These are phyloP conservation scores for Muschampia staudingeri DNA, from an alignment of 2,888 invertebrate species.

Conservation along the genomic window DNA sequence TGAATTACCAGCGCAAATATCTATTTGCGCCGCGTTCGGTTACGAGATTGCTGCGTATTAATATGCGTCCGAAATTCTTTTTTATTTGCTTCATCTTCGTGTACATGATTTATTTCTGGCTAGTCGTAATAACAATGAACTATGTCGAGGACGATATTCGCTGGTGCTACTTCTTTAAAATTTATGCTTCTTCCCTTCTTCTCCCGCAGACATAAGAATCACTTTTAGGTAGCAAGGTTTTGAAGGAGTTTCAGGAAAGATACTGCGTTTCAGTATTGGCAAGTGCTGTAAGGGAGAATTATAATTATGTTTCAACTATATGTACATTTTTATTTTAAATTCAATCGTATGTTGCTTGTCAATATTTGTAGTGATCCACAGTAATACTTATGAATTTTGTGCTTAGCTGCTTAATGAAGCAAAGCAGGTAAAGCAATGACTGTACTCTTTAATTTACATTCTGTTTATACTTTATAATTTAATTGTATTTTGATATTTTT, in stretches of 20 bases:
- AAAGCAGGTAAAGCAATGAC: too few relatives aligned
- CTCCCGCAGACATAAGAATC: constrained; percentile 13
- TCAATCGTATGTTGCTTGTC: too few relatives aligned
- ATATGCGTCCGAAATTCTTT: constrained; percentile 56
- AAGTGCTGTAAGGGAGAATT: neutral
- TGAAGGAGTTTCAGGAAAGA: constrained; percentile 17
- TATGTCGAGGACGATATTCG: constrained; percentile 38
- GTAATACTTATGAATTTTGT: too few relatives aligned
- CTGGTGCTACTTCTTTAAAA: constrained; percentile 13
- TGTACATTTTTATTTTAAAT: too few relatives aligned
- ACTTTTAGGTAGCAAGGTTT: neutral
- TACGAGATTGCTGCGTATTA: constrained; percentile 57
- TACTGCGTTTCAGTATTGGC: constrained; percentile 41
- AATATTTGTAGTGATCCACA: too few relatives aligned
- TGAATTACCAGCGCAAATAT: constrained; percentile 68
- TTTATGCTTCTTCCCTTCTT: neutral
- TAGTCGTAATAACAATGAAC: constrained; percentile 51
- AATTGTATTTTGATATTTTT: neutral
- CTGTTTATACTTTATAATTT: constrained; percentile 3
- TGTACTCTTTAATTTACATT: constrained; percentile 21
- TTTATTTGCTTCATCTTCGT: constrained; percentile 48
- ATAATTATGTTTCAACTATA: too few relatives aligned
- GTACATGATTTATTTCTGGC: constrained; percentile 60
- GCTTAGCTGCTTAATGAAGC: too few relatives aligned
- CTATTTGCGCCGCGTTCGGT: constrained; percentile 67